Evolutionary conservation across 2,888 invertebrate genomes (phyloP), one percentile per base, ranked within the genome.

Genomic region (Neoitamus cyanurus): DNA sequence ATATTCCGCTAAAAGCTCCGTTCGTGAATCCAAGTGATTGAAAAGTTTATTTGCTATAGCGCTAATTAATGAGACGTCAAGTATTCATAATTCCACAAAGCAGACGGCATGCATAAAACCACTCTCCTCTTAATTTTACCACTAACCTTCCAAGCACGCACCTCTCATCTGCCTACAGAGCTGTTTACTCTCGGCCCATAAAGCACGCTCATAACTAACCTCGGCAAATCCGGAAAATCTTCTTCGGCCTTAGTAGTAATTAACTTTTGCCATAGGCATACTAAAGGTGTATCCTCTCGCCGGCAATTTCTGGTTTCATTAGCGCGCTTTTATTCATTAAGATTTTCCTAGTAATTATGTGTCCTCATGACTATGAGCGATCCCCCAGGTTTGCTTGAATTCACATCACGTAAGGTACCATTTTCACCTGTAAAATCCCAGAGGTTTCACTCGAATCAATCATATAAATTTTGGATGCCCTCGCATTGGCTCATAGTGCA

Each of bases 401-500:
- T 75, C 75, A 13, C 3, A 42, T 75, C 75, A 75, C 75, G 75
- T 75, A 75, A 42, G 25, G 4, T 42, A 25, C n/a, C 28, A 42
- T 13, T 20, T n/a, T n/a, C 34, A 31, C 78, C 42, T 75, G 25
- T 31, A 48, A 78, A 31, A 15, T 48, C 15, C 15, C 78, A 15
- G 28, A 15, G 31, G 48, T 25, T 78, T 78, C 58, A 31, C n/a
- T 31, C 31, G 48, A 31, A 78, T 78, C 78, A 78, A 48, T 58
- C 30, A 31, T 28, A 78, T 78, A 15, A 78, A 78, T 48, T 46
- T 78, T 78, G 13, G 58, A 78, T 78, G 48, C n/a, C 46, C 31
- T 31, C 15, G 1, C 46, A 15, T 30, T 31, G 20, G 31, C 31
- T 9, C 2, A 30, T 30, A 28, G 13, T 28, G 4, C 11, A 48